A percentile compares a stretch with the other conserved stretches of the same genome.
Evolutionary conservation across 2,797 vertebrate species (phyloP).

Genomic region (Petrocephalus schoutedeni): DNA sequence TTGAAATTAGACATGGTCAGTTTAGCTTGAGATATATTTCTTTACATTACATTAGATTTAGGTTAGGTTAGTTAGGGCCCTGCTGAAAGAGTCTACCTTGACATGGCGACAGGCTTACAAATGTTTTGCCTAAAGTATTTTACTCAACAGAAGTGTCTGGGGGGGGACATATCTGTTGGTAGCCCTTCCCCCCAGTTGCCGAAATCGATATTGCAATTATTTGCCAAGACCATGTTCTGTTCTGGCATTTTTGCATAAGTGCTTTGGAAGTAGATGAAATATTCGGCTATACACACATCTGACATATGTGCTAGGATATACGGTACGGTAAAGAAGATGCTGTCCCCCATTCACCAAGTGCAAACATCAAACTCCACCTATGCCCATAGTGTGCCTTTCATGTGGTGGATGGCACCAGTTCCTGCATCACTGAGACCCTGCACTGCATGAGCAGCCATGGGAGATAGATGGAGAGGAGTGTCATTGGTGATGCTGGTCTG

Average conservation of each 20-base stretch:
- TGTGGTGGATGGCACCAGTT: background rate
- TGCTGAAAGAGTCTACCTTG: too few relatives aligned
- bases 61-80: too few relatives aligned
- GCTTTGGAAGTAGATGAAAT: background rate
- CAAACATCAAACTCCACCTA: background rate
- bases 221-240: background rate
- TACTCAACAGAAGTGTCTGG: background rate
- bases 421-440: background rate
- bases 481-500: background rate
- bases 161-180: too few relatives aligned
- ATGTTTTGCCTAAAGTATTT: too few relatives aligned
- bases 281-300: background rate
- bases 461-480: background rate
- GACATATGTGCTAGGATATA: background rate
- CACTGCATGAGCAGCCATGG: background rate
- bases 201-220: background rate
- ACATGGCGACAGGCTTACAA: too few relatives aligned
- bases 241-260: background rate
- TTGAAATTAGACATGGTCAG: too few relatives aligned
- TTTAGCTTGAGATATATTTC: too few relatives aligned
- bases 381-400: background rate
- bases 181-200: background rate
- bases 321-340: background rate
- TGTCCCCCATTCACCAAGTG: background rate
- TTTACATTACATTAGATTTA: too few relatives aligned